These are phyloP conservation scores for Drosophila infuscata DNA, from an alignment of 2,888 invertebrate species.

Conservation along the genomic window DNA sequence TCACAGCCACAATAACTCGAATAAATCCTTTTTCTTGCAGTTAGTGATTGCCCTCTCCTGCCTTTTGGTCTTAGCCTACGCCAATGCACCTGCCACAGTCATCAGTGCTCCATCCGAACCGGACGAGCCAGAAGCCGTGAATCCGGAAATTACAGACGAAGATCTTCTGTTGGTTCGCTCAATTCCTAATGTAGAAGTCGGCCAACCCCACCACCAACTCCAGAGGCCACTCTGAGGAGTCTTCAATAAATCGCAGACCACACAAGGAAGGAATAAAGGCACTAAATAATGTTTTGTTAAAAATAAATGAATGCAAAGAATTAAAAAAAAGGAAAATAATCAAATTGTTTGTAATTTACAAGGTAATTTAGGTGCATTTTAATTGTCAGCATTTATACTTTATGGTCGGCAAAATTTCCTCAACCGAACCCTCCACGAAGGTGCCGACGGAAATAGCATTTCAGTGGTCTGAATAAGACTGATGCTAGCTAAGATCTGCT, in stretches of 20 bases:
- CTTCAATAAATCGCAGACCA: conserved; percentile 61
- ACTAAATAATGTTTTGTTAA: conserved; percentile 42
- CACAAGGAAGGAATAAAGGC: conserved; percentile 22
- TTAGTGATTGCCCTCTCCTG: conserved; percentile 75
- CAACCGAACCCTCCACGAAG: too few relatives aligned
- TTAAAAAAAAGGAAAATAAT: neutral
- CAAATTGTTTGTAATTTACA: neutral
- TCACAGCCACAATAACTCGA: neutral
- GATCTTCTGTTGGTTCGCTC: too few relatives aligned
- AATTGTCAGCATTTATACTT: neutral
- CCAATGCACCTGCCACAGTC: conserved; percentile 62
- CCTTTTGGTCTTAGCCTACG: too few relatives aligned
- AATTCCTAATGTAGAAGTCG: too few relatives aligned
- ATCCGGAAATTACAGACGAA: too few relatives aligned
- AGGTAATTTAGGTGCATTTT: neutral
- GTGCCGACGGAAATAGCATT: too few relatives aligned
- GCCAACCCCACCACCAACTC: conserved; percentile 78
- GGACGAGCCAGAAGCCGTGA: too few relatives aligned
- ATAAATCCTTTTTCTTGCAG: neutral
- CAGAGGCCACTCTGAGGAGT: conserved; percentile 60
- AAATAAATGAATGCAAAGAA: conserved; percentile 38
- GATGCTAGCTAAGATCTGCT: too few relatives aligned
- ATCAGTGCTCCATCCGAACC: too few relatives aligned
- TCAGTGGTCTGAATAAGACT: too few relatives aligned
- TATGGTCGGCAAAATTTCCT: too few relatives aligned